Evolutionary conservation across 2,888 invertebrate genomes (phyloP), one percentile per base, ranked within the genome.

Genomic region (Microctonus hyperodae): DNA sequence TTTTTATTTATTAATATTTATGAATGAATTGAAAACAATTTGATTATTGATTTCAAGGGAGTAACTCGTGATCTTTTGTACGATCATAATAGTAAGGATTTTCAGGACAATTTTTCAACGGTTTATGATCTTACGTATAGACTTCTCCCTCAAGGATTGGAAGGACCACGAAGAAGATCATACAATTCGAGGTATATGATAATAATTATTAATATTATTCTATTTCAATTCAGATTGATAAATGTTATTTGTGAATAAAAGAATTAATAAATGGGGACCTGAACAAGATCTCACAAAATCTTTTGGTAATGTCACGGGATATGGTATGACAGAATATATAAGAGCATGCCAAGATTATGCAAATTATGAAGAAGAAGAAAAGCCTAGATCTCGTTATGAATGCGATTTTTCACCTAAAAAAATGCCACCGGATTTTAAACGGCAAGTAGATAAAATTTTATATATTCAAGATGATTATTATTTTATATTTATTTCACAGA

Each of bases 101-200:
- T 87, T 75, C 82, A 81, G 3, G 86, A 79, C 33, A 84, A 89
- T 78, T 87, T 83, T 77, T 84, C 86, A 10, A 85, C 87, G 1
- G 85, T 83, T 0, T 86, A 85, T 69, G 88, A 88, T 75, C 77
- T 88, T 10, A 86, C 85, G 5, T 88, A 87, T 78, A 85, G 86
- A 73, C 87, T 88, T 72, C 80, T 88, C 53, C 88, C 88, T 0
- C 86, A 85, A 71, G 85, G 86, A 4, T 79, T 86, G 25, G 86
- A 85, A 73, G 86, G 86, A 0, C 86, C 86, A 0, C 76, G 72
- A 37, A 76, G 78, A 70, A 83, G 85, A 4, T 79, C 83, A 71
- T 88, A 85, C 76, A 85, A 81, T 73, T 81, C 83, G 68, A 78
- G 83, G 74, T 82, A 83, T 20, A 51, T 20, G 23, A 44, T 9